Percentiles rank a stretch among this genome's conserved stretches.
phyloP scores from a whole-genome alignment of 2,113 vertebrate species.

The Antechinus stuartii region DNA sequence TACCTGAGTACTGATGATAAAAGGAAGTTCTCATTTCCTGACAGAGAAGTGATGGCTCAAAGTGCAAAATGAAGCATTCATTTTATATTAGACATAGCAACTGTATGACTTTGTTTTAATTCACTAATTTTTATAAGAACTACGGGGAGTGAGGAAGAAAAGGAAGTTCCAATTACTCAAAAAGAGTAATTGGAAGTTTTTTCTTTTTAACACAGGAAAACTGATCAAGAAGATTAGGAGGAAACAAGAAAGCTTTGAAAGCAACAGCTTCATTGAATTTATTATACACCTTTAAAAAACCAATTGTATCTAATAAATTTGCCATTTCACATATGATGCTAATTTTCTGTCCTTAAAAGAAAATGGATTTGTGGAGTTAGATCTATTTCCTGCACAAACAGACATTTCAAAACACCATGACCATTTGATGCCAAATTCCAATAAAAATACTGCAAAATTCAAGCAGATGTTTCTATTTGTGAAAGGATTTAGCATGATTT shows the following conservation, averaged over 20 bases:
- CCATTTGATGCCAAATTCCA: slow-evolving; percentile 10
- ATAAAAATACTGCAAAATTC: slow-evolving; percentile 28
- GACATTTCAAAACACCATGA: background rate
- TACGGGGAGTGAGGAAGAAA: no score
- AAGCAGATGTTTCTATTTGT: slow-evolving; percentile 29
- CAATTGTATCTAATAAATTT: slow-evolving; percentile 17
- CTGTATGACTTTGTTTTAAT: background rate
- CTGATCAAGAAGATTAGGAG: background rate
- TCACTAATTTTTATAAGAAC: background rate
- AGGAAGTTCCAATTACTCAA: background rate
- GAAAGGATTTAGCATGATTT: slow-evolving; percentile 14
- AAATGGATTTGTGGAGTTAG: background rate
- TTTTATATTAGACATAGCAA: background rate
- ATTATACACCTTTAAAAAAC: background rate
- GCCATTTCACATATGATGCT: background rate
- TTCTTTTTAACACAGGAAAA: background rate
- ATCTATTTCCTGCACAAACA: background rate
- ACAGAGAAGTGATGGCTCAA: background rate
- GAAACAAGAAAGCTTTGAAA: background rate
- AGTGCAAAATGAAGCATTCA: background rate
- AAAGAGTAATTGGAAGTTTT: background rate
- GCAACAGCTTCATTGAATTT: background rate
- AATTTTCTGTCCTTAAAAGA: background rate
- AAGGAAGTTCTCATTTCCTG: background rate
- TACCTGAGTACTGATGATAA: background rate